Evolutionary conservation across 2,888 invertebrate genomes (phyloP).

Genomic region (Pogonocherus hispidulus): DNA sequence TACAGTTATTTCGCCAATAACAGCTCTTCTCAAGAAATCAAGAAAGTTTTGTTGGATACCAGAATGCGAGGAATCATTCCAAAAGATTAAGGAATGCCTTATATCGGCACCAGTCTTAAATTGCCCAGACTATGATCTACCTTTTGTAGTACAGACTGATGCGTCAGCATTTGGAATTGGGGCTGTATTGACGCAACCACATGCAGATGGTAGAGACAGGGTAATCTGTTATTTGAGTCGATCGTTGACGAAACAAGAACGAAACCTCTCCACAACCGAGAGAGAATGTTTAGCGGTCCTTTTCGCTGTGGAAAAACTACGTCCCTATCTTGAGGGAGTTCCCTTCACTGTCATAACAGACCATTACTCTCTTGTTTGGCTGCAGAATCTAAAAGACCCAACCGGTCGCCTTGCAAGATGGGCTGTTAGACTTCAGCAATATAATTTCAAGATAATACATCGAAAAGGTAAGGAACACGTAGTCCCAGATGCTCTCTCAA

Average conservation of each 20-base stretch:
- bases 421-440: constrained; percentile 36
- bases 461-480: constrained; percentile 22
- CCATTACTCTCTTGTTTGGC: constrained; percentile 37
- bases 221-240: constrained; percentile 38
- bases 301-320: constrained; percentile 32
- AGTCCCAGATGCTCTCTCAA: constrained; percentile 1
- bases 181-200: constrained; percentile 36
- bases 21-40: constrained; percentile 27
- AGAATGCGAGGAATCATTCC: constrained; percentile 26
- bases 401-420: constrained; percentile 33
- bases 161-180: constrained; percentile 39
- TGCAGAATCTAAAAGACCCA: constrained; percentile 38
- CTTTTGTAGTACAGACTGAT: constrained; percentile 45
- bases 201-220: constrained; percentile 34
- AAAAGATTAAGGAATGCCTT: constrained; percentile 36
- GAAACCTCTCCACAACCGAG: constrained; percentile 40
- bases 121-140: constrained; percentile 42
- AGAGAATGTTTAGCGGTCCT: constrained; percentile 38
- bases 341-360: constrained; percentile 37
- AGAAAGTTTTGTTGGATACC: constrained; percentile 35
- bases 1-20: constrained; percentile 38
- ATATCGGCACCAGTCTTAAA: constrained; percentile 39
- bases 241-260: constrained; percentile 27
- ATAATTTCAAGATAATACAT: constrained; percentile 34
- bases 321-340: constrained; percentile 27